These are phyloP conservation scores for Poecilia gillii DNA, from an alignment of 2,797 vertebrate genomes.

Conservation along the genomic window DNA sequence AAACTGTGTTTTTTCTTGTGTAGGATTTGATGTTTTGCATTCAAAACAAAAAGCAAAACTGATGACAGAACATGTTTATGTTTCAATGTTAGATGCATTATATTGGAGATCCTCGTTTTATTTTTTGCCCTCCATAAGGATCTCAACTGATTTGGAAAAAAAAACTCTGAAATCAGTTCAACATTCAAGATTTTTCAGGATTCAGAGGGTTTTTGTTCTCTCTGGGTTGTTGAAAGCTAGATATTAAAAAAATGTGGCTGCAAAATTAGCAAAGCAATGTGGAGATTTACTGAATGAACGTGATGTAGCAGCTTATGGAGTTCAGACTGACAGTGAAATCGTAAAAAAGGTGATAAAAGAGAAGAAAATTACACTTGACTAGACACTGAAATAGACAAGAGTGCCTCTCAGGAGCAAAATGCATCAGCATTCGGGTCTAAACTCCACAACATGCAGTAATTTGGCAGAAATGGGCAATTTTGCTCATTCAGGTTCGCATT, in stretches of 20 bases:
- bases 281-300: not conserved
- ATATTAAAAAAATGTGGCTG: not conserved
- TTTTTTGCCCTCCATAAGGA: not conserved
- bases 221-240: not conserved
- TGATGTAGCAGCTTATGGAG: not conserved
- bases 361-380: not conserved
- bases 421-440: not conserved
- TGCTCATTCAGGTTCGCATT: not conserved
- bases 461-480: not conserved
- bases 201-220: not conserved
- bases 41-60: not conserved
- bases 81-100: not conserved
- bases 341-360: not conserved
- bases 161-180: not conserved
- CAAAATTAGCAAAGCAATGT: not conserved
- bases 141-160: not conserved
- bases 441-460: not conserved
- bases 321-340: not conserved
- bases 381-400: not conserved
- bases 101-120: not conserved
- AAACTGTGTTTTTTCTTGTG: not conserved
- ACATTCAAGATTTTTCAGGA: not conserved
- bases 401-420: not conserved
- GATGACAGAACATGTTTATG: not conserved
- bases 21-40: not conserved